Evolutionary conservation across 2,113 vertebrate genomes (phyloP), one percentile per base, ranked within the genome.

Genomic region (Alosa alosa): DNA sequence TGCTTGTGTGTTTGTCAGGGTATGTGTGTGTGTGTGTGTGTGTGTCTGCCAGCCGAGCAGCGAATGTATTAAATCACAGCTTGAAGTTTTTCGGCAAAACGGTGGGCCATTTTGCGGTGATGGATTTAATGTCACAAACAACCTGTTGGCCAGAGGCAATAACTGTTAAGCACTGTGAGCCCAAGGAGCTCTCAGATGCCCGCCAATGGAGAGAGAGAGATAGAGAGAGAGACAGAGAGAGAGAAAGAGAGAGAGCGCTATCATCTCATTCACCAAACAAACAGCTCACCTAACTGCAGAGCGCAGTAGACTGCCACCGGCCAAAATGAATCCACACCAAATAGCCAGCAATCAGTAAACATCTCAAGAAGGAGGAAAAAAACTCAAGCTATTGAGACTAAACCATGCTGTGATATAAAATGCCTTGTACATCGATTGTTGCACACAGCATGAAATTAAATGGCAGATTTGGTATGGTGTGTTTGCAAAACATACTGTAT

Each of bases 31-130:
- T 36, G 25, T 7, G 64, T 72, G n/a, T 72, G n/a, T 36, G 64
- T 72, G 64, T 36, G n/a, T n/a, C n/a, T 25, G 36, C 64, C 9
- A 36, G 25, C 64, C 64, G 3, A 13, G 64, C 8, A 92, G 95
- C 96, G 94, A 94, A 96, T 94, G 93, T 95, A 93, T 95, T 95
- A 98, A 97, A 98, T 97, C 95, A 96, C 94, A 88, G 93, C 92
- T 95, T 92, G 90, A 92, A 90, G 90, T 92, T 93, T 94, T 93
- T 90, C 94, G 93, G 92, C 91, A 90, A 94, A 94, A 89, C 72
- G 86, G 84, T 75, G 94, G 94, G 95, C 94, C 95, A 94, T 97
- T 95, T 97, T 95, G 95, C 92, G 91, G 90, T 95, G 96, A 97
- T 97, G 92, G 97, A 94, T 96, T 96, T 96, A 95, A 94, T 94